Evolutionary conservation across 2,888 invertebrate species (phyloP), one percentile per base, ranked within the genome.

Genomic region (Cheilosia impressa): DNA sequence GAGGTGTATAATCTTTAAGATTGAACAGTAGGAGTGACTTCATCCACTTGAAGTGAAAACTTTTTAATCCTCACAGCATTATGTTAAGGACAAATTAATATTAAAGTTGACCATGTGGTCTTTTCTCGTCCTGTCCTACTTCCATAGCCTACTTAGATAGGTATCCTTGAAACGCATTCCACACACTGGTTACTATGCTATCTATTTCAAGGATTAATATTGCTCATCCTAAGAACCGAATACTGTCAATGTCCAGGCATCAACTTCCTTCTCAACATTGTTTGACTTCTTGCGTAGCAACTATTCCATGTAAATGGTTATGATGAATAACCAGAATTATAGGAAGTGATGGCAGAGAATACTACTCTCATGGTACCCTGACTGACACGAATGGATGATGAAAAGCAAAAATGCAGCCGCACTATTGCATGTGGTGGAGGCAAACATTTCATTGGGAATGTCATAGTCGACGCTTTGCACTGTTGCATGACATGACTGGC

Each of bases 381-480:
- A 63, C 55, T 63, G 73, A 63, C 47, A 57, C 73, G 24, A 55
- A 63, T 57, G 53, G 63, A 57, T 73, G 63, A 47, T 57, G 63
- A 62, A 72, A 63, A 24, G 72, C 22, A 22, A 22, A 72, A 63
- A 73, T 65, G 38, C 63, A 73, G 13, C 17, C 63, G 22, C 52
- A 38, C 31, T 19, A 43, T 10, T 34, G 17, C 41, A 31, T 31
- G 62, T 43, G 43, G 31, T 17, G 17, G 31, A 72, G 13, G 38
- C 53, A 72, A 62, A 53, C 62, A 62, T 50, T 43, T 72, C 22
- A 62, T 63, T 34, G 24, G 72, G 72, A 72, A 72, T 72, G 72
- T 62, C 62, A 72, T 45, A 53, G 72, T 45, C 58, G 52, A 71
- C n/a, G 50, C 71, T 60, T 71, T 27, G 41, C 71, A 52, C 50